phyloP scores from a whole-genome alignment of 2,797 vertebrate genomes.

The Rhinophrynus dorsalis region DNA sequence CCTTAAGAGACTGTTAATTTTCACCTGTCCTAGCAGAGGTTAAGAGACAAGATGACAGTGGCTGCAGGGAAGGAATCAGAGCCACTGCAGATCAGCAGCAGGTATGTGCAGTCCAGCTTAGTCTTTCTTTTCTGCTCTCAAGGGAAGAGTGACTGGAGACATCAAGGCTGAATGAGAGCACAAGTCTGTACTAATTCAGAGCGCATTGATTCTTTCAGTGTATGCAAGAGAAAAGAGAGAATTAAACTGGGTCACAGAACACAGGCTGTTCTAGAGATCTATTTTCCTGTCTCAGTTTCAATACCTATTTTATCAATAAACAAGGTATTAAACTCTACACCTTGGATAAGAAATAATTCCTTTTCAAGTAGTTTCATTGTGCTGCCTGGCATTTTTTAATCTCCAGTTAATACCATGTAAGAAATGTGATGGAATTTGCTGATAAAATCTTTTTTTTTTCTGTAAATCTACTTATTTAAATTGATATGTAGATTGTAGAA shows the following conservation, averaged over 20 bases:
- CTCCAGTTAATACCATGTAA: conserved; percentile 16
- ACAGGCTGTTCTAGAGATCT: conserved; percentile 6
- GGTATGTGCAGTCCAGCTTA: conserved; percentile 44
- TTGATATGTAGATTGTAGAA: not conserved
- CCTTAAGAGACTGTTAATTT: conserved; percentile 41
- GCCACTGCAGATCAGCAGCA: conserved; percentile 38
- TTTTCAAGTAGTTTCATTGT: conserved; percentile 3
- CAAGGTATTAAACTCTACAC: not conserved
- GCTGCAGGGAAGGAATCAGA: conserved; percentile 44
- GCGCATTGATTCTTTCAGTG: conserved; percentile 43
- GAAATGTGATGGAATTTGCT: conserved; percentile 12
- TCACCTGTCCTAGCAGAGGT: conserved; percentile 45
- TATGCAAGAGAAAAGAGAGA: conserved; percentile 22
- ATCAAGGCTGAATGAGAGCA: conserved; percentile 46
- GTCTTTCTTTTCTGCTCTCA: conserved; percentile 44
- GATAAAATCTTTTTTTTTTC: not conserved
- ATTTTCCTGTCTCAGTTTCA: not conserved
- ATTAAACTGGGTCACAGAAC: conserved; percentile 44
- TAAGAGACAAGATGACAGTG: conserved; percentile 46
- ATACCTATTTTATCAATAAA: conserved; percentile 19
- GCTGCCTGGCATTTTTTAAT: conserved; percentile 17
- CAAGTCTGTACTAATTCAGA: conserved; percentile 48
- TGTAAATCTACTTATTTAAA: conserved; percentile 3
- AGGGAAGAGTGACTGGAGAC: conserved; percentile 46
- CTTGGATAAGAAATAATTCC: not conserved